A percentile compares a stretch with the other conserved stretches of the same genome.
These are phyloP conservation scores for Metalampra italica DNA, from an alignment of 2,888 invertebrate genomes.

Conservation along the genomic window DNA sequence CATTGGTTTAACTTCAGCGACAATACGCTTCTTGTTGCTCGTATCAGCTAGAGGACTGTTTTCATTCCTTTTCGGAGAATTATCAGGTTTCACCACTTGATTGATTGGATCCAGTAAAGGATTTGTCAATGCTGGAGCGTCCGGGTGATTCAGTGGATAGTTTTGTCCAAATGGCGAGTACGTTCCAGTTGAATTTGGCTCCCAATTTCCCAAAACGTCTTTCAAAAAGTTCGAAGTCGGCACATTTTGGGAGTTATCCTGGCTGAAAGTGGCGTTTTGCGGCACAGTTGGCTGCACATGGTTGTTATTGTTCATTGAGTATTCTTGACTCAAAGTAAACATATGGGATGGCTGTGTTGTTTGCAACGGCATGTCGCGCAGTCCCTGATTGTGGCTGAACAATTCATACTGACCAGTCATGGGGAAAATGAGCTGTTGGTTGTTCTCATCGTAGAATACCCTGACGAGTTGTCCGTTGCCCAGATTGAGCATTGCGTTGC, in stretches of 20 bases:
- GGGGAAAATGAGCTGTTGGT: conserved; percentile 67
- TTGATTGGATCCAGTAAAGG: conserved; percentile 44
- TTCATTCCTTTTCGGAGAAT: conserved; percentile 65
- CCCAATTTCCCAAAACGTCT: conserved; percentile 85
- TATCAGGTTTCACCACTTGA: conserved; percentile 44
- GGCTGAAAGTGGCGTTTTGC: conserved; percentile 40
- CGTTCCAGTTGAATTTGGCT: conserved; percentile 84
- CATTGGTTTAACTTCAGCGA: conserved; percentile 93
- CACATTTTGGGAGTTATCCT: conserved; percentile 38
- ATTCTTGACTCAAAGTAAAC: conserved; percentile 65
- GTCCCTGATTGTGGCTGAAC: conserved; percentile 60
- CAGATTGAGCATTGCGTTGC: conserved; percentile 66
- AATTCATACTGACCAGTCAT: conserved; percentile 69
- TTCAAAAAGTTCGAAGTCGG: conserved; percentile 80
- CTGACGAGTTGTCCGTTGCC: conserved; percentile 67
- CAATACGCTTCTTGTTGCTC: conserved; percentile 83
- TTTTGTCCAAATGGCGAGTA: conserved; percentile 86
- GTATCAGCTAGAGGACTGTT: conserved; percentile 72
- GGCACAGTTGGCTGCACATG: conserved; percentile 34
- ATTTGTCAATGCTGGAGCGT: conserved; percentile 53
- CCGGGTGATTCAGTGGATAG: conserved; percentile 73
- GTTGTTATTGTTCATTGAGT: conserved; percentile 46
- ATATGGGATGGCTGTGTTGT: conserved; percentile 49
- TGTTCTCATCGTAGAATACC: conserved; percentile 69
- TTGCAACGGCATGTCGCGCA: conserved; percentile 55